phyloP scores from a whole-genome alignment of 2,797 vertebrate species.

The Leuciscus waleckii region DNA sequence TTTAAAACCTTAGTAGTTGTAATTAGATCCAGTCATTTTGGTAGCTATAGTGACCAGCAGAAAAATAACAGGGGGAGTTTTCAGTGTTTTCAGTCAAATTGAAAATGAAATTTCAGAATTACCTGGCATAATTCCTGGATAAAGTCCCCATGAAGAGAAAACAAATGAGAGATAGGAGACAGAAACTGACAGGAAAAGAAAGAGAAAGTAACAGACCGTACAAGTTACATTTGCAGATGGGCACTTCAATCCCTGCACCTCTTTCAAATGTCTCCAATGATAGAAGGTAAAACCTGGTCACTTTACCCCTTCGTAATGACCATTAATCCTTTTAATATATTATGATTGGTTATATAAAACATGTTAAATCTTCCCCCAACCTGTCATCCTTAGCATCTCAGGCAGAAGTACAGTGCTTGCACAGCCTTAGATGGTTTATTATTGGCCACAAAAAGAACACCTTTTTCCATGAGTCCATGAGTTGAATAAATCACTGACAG shows the following conservation, averaged over 20 bases:
- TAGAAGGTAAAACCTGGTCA: not conserved
- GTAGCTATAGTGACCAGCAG: not conserved
- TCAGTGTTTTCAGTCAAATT: not conserved
- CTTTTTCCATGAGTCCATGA: not conserved
- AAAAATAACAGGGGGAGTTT: conserved; percentile 5
- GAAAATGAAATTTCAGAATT: not conserved
- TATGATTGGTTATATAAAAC: not conserved
- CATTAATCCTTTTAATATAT: not conserved
- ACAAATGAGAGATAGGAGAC: not conserved
- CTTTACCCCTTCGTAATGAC: not conserved
- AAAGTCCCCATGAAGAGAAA: not conserved
- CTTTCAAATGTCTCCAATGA: not conserved
- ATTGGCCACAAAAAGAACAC: not conserved
- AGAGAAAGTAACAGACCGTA: conserved; percentile 9
- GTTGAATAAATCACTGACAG: not conserved
- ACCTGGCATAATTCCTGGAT: not conserved
- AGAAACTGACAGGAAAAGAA: conserved; percentile 4
- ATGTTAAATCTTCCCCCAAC: not conserved
- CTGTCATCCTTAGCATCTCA: not conserved
- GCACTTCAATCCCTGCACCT: not conserved
- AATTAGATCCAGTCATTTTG: not conserved
- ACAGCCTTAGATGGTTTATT: not conserved
- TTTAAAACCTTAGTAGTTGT: not conserved
- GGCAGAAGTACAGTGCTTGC: not conserved
- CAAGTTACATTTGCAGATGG: not conserved